phyloP scores from a whole-genome alignment of 2,113 vertebrate species.

The Anhinga anhinga region DNA sequence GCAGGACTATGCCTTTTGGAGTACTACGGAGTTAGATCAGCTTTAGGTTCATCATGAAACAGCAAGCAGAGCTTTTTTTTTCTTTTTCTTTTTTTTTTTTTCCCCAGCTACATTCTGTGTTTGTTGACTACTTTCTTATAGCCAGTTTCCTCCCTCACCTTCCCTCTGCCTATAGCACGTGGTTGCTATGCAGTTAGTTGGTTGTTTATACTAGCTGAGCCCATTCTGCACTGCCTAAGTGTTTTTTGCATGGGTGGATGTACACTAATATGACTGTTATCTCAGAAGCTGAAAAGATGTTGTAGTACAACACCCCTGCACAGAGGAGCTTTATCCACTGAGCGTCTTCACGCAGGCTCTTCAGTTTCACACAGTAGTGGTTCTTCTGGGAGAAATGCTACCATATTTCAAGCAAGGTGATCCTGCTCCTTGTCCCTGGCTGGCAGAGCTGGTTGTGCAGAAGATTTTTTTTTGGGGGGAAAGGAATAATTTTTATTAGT shows the following conservation, averaged over 20 bases:
- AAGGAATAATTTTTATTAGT: not conserved
- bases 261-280: not conserved
- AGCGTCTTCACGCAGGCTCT: not conserved
- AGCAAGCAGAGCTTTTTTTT: not conserved
- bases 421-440: not conserved
- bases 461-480: not conserved
- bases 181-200: not conserved
- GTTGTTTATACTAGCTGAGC: not conserved
- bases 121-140: not conserved
- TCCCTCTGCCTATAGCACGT: not conserved
- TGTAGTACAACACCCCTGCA: not conserved
- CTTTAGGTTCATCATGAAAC: not conserved
- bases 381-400: not conserved
- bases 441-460: not conserved
- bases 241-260: not conserved
- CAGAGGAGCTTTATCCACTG: not conserved
- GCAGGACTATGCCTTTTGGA: not conserved
- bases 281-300: not conserved
- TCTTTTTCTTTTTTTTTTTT: too few species aligned
- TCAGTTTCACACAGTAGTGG: not conserved
- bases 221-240: not conserved
- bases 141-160: not conserved
- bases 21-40: not conserved
- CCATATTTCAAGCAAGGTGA: not conserved
- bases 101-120: not conserved